These are phyloP conservation scores for Scytalopus superciliaris DNA, from an alignment of 2,113 vertebrate genomes.

Conservation along the genomic window DNA sequence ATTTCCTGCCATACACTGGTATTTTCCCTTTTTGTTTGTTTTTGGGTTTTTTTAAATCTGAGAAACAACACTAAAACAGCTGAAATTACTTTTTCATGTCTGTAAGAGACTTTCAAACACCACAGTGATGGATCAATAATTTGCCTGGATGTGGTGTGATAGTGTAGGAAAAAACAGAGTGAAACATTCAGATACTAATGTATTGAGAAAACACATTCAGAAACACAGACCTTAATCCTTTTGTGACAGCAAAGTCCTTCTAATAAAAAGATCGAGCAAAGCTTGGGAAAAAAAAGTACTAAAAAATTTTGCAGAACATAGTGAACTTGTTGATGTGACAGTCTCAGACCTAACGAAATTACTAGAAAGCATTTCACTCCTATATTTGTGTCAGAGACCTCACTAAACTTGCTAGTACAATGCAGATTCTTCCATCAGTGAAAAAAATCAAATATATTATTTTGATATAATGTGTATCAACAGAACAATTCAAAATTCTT, in stretches of 20 bases:
- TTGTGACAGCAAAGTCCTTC: background rate
- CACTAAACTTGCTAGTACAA: background rate
- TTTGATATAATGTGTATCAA: background rate
- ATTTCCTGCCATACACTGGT: background rate
- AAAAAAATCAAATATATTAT: background rate
- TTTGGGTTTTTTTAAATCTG: too few species aligned
- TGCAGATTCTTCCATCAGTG: background rate
- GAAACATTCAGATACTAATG: background rate
- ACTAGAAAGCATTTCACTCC: background rate
- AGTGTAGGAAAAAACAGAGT: background rate
- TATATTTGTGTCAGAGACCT: background rate
- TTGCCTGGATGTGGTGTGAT: background rate
- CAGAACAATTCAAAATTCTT: background rate
- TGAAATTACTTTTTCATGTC: background rate
- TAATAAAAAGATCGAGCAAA: background rate
- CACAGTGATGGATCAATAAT: conserved; percentile 27
- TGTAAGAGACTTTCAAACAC: conserved; percentile 25
- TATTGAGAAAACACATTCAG: background rate
- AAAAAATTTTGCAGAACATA: background rate
- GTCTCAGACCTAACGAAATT: background rate
- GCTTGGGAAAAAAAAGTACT: background rate
- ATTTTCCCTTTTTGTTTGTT: background rate
- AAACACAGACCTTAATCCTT: background rate
- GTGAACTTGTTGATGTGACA: background rate
- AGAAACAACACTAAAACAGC: conserved; percentile 2